A percentile compares a stretch with the other conserved stretches of the same genome.
These are phyloP conservation scores for Pycnonotus jocosus DNA, from an alignment of 2,113 vertebrate genomes.

Conservation along the genomic window DNA sequence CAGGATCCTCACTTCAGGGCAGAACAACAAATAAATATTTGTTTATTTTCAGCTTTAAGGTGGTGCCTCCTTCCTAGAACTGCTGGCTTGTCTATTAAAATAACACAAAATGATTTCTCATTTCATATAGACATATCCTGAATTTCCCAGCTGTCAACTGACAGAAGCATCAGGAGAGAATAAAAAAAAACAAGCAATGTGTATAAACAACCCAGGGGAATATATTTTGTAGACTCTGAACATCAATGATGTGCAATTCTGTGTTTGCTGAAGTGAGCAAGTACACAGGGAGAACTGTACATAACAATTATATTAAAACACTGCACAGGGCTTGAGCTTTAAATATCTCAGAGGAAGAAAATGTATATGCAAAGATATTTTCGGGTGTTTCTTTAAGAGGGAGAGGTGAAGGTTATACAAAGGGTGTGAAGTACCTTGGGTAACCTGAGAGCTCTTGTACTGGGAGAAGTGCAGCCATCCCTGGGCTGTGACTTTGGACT, in stretches of 20 bases:
- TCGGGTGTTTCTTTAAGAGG: not conserved
- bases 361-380: not conserved
- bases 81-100: not conserved
- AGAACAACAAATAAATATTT: not conserved
- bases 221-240: not conserved
- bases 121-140: not conserved
- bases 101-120: not conserved
- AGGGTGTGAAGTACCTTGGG: not conserved
- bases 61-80: not conserved
- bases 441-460: fast-evolving
- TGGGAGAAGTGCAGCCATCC: not conserved
- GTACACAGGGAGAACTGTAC: not conserved
- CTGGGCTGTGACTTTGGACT: not conserved
- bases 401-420: not conserved
- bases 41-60: not conserved
- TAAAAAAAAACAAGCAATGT: not conserved
- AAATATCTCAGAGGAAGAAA: conserved; percentile 6
- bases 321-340: not conserved
- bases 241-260: not conserved
- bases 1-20: not conserved
- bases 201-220: conserved; percentile 23
- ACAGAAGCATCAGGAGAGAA: conserved; percentile 7
- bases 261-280: conserved; percentile 44
- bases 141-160: conserved; percentile 37
- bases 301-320: conserved; percentile 17